A percentile compares a stretch with the other conserved stretches of the same genome.
These are phyloP conservation scores for Lagocephalus sceleratus DNA, from an alignment of 2,797 vertebrate species.

Conservation along the genomic window DNA sequence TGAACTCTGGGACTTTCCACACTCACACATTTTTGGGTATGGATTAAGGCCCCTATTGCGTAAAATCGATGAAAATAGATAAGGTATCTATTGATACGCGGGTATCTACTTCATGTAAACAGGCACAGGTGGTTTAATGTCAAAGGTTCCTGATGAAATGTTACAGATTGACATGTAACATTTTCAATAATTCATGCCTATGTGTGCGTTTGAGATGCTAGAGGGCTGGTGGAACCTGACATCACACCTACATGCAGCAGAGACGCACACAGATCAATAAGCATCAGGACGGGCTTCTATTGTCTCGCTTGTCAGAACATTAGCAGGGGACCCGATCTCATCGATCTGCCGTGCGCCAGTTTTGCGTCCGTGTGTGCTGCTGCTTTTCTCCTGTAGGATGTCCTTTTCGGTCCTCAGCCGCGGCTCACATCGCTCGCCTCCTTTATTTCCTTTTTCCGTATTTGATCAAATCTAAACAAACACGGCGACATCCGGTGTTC, in stretches of 20 bases:
- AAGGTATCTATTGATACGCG: no score
- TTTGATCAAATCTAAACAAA: conserved; percentile 41
- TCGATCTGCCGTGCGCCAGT: conserved; percentile 36
- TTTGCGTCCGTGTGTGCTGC: conserved; percentile 8
- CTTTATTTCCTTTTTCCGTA: conserved; percentile 7
- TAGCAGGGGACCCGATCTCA: conserved; percentile 40
- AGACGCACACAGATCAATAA: conserved; percentile 49
- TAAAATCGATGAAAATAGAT: no score
- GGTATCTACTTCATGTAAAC: no score
- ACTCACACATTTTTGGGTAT: no score
- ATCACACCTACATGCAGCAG: conserved; percentile 17
- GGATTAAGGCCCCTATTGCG: no score
- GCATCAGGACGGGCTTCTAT: conserved; percentile 39
- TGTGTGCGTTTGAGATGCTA: not conserved
- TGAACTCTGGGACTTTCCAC: conserved; percentile 15
- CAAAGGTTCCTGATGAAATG: not conserved
- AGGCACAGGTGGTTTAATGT: no score
- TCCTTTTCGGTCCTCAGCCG: conserved; percentile 4
- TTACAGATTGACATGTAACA: no score
- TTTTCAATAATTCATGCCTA: no score
- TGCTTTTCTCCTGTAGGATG: not conserved
- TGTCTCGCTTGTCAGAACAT: conserved; percentile 42
- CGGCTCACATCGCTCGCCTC: not conserved
- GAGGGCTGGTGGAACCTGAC: conserved; percentile 22
- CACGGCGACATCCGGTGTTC: conserved; percentile 27